A percentile compares a stretch with the other conserved stretches of the same genome.
Evolutionary conservation across 2,888 invertebrate species (phyloP).

Genomic region (Onthophagus sagittarius): DNA sequence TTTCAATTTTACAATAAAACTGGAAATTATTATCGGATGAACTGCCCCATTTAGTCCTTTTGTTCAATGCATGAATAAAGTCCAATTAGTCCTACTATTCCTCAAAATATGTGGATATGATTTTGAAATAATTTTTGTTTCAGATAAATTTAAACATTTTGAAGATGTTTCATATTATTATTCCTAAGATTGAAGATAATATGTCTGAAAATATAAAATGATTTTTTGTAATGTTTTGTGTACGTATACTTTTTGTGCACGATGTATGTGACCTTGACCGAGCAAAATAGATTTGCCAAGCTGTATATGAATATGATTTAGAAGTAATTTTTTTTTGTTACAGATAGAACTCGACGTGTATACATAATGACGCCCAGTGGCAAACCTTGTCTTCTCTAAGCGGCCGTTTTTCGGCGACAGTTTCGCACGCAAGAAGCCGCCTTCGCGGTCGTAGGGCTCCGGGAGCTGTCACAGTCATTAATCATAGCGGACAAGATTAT

Average conservation of each 20-base stretch:
- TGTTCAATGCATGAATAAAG: background rate
- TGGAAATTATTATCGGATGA: background rate
- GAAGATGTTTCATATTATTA: too few relatives aligned
- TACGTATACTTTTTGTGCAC: too few relatives aligned
- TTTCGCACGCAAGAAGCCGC: background rate
- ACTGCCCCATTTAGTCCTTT: background rate
- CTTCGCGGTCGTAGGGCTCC: background rate
- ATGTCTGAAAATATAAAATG: too few relatives aligned
- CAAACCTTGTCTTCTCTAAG: background rate
- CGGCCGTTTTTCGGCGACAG: background rate
- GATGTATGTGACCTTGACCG: too few relatives aligned
- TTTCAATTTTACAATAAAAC: background rate
- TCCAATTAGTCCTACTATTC: background rate
- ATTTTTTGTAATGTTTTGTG: too few relatives aligned
- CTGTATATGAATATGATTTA: background rate
- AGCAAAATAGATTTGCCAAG: too few relatives aligned
- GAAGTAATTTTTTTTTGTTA: background rate
- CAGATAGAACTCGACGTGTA: background rate
- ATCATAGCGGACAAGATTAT: background rate
- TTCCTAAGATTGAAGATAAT: too few relatives aligned
- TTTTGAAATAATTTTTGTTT: background rate
- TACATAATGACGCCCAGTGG: background rate
- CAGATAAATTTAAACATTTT: too few relatives aligned
- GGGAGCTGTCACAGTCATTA: background rate
- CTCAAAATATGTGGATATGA: background rate